These are phyloP conservation scores for Epicampocera succincta DNA, from an alignment of 2,888 invertebrate species.

Conservation along the genomic window DNA sequence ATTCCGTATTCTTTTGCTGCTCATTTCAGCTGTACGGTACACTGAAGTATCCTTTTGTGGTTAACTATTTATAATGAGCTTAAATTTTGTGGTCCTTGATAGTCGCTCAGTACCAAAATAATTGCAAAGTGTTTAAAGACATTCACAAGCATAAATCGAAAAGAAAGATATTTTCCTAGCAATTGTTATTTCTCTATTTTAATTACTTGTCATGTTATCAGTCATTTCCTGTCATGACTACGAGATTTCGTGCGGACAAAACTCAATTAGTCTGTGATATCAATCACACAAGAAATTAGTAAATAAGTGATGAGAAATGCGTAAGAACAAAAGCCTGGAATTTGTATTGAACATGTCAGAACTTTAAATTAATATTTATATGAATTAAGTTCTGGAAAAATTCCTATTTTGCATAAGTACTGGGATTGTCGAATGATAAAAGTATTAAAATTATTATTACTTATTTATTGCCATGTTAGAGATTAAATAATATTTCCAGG, in stretches of 20 bases:
- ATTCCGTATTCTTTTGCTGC: background rate
- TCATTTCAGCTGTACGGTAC: background rate
- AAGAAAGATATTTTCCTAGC: background rate
- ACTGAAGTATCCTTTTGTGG: slow-evolving; percentile 1
- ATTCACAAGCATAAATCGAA: background rate
- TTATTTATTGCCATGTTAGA: too few species aligned
- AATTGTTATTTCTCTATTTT: background rate
- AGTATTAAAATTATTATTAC: too few species aligned
- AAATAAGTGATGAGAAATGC: too few species aligned
- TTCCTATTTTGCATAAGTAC: too few species aligned
- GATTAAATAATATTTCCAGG: too few species aligned
- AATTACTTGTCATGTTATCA: background rate
- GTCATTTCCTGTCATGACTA: background rate
- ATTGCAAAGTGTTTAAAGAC: background rate
- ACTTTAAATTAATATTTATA: too few species aligned
- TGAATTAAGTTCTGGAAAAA: too few species aligned
- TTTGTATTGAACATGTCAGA: too few species aligned
- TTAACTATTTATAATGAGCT: slow-evolving; percentile 36
- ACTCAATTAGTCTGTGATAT: too few species aligned
- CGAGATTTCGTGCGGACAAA: background rate
- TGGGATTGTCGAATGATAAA: too few species aligned
- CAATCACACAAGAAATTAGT: too few species aligned
- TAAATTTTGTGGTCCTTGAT: slow-evolving; percentile 33
- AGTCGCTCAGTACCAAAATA: background rate
- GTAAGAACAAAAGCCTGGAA: too few species aligned